Base-by-base conservation (phyloP, 2,113 vertebrate species). In the Gambusia affinis region DNA sequence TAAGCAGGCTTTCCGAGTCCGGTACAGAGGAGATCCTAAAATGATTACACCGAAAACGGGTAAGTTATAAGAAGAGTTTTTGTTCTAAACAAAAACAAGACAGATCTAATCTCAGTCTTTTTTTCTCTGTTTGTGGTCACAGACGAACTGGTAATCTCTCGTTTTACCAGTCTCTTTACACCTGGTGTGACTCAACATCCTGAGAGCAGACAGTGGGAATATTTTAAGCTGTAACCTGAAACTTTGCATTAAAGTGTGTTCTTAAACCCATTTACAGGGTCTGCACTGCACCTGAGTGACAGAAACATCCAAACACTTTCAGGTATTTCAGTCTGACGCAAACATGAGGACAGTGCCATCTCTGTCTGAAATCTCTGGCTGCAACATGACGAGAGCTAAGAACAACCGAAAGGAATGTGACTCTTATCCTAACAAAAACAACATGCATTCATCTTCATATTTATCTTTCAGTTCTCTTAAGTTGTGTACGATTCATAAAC, bases 201-300 rank as follows among this genome's bases (percentile, higher is more conserved):
- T 1, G 19, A 72, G 37, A 78, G 6, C 47, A 2, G 24, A n/a
- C 51, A 12, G 22, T 2, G 8, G 1, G 4, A 33, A 30, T 31
- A n/a, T 54, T 79, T 64, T 44, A 37, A 47, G 2, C 3, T 4
- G 19, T 7, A 84, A 84, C 85, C 79, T 73, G 87, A 85, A 76
- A 78, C 66, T 80, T 87, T 24, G 66, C 77, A 85, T 88, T 84
- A 75, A 5, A 5, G 17, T 19, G 22, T 57, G 27, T 10, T 72
- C 62, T n/a, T 64, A 37, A 44, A 44, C 33, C 70, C 30, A 35
- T 29, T 31, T 4, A 42, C 35, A 72, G 73, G 11, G 6, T 24
- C 47, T 67, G 29, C 12, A 5, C 33, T 64, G 63, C 66, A 29
- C 24, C 12, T 11, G 8, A 11, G 22, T n/a, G 7, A 3, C 15